These are phyloP conservation scores for Megaptera novaeangliae DNA, from an alignment of 2,113 vertebrate species.

Conservation along the genomic window DNA sequence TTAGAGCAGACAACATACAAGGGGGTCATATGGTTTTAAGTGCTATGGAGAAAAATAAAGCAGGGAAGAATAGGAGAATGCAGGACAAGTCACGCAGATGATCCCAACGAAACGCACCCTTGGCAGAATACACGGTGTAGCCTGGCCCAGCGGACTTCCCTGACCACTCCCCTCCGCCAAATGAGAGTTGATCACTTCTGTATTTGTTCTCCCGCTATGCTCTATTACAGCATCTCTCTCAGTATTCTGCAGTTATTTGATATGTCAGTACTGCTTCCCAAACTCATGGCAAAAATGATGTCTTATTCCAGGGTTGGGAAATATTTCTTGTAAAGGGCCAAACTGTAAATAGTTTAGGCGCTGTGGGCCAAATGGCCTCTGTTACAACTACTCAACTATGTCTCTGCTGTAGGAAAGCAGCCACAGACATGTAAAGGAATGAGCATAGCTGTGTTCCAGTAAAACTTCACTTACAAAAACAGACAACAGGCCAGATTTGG, in stretches of 20 bases:
- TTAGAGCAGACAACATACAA: not conserved
- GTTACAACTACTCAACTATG: not conserved
- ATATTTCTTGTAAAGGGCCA: not conserved
- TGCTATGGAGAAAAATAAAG: not conserved
- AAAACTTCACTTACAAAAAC: not conserved
- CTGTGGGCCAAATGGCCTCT: not conserved
- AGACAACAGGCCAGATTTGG: not conserved
- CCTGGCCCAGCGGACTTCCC: not conserved
- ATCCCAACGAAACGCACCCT: not conserved
- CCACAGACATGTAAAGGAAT: not conserved
- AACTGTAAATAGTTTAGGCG: not conserved
- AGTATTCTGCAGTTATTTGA: not conserved
- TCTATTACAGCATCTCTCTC: not conserved
- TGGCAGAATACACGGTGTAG: not conserved
- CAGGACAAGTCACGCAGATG: not conserved
- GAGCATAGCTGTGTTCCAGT: not conserved
- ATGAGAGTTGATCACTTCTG: not conserved
- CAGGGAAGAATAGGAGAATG: not conserved
- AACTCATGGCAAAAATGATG: constrained; percentile 11
- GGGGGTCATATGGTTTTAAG: not conserved
- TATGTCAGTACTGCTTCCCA: not conserved
- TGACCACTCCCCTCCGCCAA: not conserved
- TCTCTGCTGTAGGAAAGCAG: not conserved
- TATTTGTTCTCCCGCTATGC: not conserved
- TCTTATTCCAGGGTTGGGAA: not conserved